Evolutionary conservation across 2,113 vertebrate genomes (phyloP).

Genomic region (Anolis sagrei): DNA sequence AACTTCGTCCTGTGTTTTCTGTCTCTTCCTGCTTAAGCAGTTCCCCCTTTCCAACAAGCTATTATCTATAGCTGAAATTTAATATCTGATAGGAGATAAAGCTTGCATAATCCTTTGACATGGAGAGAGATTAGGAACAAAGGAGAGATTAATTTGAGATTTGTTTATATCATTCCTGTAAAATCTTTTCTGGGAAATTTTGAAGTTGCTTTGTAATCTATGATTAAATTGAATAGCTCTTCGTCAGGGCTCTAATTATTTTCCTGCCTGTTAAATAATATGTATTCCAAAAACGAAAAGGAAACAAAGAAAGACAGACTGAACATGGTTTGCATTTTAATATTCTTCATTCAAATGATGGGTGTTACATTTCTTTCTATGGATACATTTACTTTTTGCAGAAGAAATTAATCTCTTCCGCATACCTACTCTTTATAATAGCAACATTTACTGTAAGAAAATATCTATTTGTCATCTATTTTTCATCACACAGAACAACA

Average conservation of each 20-base stretch:
- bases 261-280: slow-evolving; percentile 35
- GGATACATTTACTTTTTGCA: background rate
- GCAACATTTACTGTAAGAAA: background rate
- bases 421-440: background rate
- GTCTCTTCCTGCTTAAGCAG: slow-evolving; percentile 4
- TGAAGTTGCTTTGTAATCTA: slow-evolving; percentile 59
- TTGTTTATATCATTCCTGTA: slow-evolving; percentile 81
- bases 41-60: slow-evolving; percentile 34
- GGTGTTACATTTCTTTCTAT: background rate
- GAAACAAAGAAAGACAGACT: background rate
- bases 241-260: slow-evolving; percentile 30
- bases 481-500: background rate
- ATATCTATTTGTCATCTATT: background rate
- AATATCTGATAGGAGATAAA: slow-evolving; percentile 82
- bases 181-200: slow-evolving; percentile 80
- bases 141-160: slow-evolving; percentile 87
- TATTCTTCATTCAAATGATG: background rate
- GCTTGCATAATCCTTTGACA: slow-evolving; percentile 84
- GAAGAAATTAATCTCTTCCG: background rate
- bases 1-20: background rate
- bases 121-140: slow-evolving; percentile 82
- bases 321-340: slow-evolving; percentile 15
- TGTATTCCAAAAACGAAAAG: slow-evolving; percentile 14
- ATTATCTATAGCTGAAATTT: slow-evolving; percentile 72
- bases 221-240: slow-evolving; percentile 65